Base-by-base conservation (phyloP, 92 coral and sea anemone species). In the Blastomussa wellsi region DNA sequence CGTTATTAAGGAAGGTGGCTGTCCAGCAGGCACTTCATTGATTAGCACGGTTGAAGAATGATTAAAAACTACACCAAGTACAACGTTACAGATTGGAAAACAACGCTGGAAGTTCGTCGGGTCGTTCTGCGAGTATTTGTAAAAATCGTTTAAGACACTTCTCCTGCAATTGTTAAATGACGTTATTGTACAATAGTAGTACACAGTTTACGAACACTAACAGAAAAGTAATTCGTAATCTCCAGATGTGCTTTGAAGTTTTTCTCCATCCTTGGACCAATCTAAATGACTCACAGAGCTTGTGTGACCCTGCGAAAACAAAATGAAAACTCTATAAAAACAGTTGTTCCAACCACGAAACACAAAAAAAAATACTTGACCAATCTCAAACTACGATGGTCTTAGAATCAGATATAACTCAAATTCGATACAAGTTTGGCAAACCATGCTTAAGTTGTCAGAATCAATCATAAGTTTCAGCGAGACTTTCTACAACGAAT, bases 181-280 rank as follows among this genome's bases (percentile, higher is more conserved):
- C 12, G 11, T 3, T 24, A 29, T 57, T 57, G 8, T 57, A 2
- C 5, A 22, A n/a, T 14, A 55, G 7, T 55, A 55, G 7, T 1
- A 2, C 4, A 20, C 17, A 38, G 13, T 37, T 24, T 26, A 57
- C 82, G 31, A 52, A 24, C 36, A 81, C 98, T 92, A 85, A 94
- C 98, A 94, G 75, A 89, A 94, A 5, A 94, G 83, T 32, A 94
- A 79, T 57, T 92, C 98, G 79, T 92, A 94, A 47, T 94, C 98
- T 88, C 90, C 90, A 74, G 98, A 94, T 31, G 98, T 94, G 86
- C 98, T 94, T 69, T 94, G 98, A 55, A 94, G 78, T 71, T 68
- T 74, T 28, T 86, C 84, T 55, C 95, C 90, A 77, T 92, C 95
- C 66, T 85, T 88, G 78, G 98, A 94, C 98, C 98, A 94, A 81